Percentiles rank a stretch among this genome's conserved stretches.
Evolutionary conservation across 1,140 invertebrate species (phyloP).

Genomic region (Calliphora vicina): DNA sequence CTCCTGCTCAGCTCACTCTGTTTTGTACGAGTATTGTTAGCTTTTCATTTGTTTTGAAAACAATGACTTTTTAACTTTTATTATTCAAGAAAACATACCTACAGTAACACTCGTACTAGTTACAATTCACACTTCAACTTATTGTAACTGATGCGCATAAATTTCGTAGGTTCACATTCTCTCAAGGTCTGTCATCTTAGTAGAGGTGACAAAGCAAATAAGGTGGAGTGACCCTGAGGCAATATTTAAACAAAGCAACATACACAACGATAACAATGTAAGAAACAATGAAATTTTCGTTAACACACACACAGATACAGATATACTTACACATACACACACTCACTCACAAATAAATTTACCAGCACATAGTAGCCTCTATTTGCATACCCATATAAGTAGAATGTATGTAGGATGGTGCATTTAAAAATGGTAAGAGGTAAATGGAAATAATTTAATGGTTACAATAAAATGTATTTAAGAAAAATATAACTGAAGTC

Average conservation of each 20-base stretch:
- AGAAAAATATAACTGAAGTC: no score
- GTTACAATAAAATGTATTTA: no score
- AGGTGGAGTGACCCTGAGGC: slow-evolving; percentile 23
- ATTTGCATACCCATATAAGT: no score
- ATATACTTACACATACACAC: not conserved
- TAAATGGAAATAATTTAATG: no score
- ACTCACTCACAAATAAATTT: no score
- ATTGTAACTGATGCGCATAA: slow-evolving; percentile 15
- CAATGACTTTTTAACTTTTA: not conserved
- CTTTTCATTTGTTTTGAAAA: not conserved
- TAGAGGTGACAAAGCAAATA: slow-evolving; percentile 37
- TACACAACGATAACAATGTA: not conserved
- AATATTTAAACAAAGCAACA: slow-evolving; percentile 20
- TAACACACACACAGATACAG: not conserved
- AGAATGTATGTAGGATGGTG: no score
- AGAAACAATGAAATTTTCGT: not conserved
- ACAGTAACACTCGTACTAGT: not conserved
- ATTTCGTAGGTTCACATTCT: slow-evolving; percentile 12
- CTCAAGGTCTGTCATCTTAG: slow-evolving; percentile 19
- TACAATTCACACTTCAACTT: slow-evolving; percentile 6
- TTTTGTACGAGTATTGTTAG: not conserved
- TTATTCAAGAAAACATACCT: not conserved
- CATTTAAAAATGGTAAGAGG: no score
- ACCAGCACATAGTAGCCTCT: no score
- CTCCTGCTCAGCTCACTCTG: no score